Conservation (phyloP, 2,888 invertebrate species). For the Adelphocoris suturalis region DNA sequence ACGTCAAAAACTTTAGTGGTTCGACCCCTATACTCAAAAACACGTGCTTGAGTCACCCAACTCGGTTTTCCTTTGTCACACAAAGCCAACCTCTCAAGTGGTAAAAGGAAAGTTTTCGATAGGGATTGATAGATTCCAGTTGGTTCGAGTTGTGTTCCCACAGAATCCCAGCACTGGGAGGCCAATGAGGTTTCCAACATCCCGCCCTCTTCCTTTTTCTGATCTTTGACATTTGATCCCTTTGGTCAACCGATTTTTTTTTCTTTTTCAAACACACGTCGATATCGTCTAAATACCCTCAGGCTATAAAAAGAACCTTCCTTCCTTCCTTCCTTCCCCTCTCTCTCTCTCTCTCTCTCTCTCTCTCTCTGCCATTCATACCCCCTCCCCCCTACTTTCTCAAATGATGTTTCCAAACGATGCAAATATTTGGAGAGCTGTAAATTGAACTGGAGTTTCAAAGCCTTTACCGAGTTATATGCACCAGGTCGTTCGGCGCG, state of each 20-base stretch:
- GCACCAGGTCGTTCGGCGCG: too few species aligned
- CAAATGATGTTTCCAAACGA: background rate
- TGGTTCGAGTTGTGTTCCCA: background rate
- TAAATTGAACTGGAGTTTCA: background rate
- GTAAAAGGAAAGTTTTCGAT: conserved; percentile 23
- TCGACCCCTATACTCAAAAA: background rate
- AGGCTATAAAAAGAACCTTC: background rate
- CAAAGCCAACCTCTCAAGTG: conserved; percentile 11
- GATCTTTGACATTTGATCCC: conserved; percentile 14
- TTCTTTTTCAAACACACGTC: background rate
- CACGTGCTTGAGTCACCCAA: conserved; percentile 2
- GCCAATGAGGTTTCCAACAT: background rate
- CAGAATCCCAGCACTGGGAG: background rate
- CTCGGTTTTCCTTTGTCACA: conserved; percentile 4
- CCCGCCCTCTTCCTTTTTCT: background rate
- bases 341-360: background rate
- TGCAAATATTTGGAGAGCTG: background rate
- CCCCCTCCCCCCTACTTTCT: background rate
- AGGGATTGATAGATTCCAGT: background rate
- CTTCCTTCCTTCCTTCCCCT: too few species aligned
- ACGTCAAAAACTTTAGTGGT: background rate
- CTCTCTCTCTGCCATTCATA: background rate
- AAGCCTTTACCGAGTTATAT: background rate
- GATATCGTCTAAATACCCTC: background rate
- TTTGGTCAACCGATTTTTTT: background rate